These are phyloP conservation scores for Theretra japonica DNA, from an alignment of 2,888 invertebrate genomes.

Conservation along the genomic window DNA sequence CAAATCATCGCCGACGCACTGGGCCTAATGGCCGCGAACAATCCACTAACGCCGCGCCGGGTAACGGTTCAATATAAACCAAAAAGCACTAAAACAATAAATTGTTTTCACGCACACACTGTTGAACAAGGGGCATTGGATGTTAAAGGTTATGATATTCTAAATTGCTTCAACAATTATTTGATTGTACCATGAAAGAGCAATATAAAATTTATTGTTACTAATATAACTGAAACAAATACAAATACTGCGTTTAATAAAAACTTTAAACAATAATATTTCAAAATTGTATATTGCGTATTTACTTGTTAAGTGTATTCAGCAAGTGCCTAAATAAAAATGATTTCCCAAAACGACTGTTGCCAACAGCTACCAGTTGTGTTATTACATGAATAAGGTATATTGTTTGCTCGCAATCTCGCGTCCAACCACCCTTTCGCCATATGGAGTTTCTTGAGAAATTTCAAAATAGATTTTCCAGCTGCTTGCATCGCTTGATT, in stretches of 20 bases:
- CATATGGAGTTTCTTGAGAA: slow-evolving; percentile 9
- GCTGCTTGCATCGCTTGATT: background rate
- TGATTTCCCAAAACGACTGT: slow-evolving; percentile 20
- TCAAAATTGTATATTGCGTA: background rate
- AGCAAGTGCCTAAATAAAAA: background rate
- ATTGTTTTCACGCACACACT: background rate
- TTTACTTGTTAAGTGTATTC: background rate
- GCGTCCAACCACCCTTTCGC: background rate
- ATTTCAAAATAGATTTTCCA: slow-evolving; percentile 16
- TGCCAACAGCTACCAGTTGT: background rate
- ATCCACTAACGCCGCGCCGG: background rate
- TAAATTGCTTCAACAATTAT: background rate
- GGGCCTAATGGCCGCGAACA: slow-evolving; percentile 8
- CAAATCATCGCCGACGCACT: slow-evolving; percentile 1
- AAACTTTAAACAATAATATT: background rate
- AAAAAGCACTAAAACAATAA: background rate
- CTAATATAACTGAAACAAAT: background rate
- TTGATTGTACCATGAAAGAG: background rate
- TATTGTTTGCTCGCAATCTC: slow-evolving; percentile 19
- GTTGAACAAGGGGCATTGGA: background rate
- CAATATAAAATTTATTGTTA: background rate
- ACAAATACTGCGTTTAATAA: background rate
- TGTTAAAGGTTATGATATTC: background rate
- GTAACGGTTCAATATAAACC: background rate
- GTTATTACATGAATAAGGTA: slow-evolving; percentile 4